A percentile compares a stretch with the other conserved stretches of the same genome.
Conservation (phyloP, 2,113 vertebrate genomes). For the Corydoras maculifer region DNA sequence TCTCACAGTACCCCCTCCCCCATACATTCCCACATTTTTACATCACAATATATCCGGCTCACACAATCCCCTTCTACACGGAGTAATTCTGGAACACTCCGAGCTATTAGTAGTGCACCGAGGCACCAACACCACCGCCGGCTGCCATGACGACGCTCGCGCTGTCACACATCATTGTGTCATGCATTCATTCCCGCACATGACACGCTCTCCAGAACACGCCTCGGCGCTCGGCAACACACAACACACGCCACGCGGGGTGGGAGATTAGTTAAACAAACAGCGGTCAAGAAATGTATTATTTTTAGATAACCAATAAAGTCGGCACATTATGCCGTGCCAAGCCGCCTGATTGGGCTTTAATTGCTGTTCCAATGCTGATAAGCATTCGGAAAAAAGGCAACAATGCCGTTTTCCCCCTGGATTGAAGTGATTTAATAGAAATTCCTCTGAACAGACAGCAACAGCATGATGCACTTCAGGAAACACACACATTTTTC, state of each 20-base stretch:
- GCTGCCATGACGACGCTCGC: conserved; percentile 50
- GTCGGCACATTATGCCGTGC: no score
- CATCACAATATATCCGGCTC: no score
- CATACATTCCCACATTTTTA: no score
- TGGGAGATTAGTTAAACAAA: conserved; percentile 7
- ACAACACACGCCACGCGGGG: conserved; percentile 1
- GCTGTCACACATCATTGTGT: conserved; percentile 37
- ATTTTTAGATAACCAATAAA: neutral
- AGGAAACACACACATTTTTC: conserved; percentile 37
- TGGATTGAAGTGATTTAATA: conserved; percentile 39
- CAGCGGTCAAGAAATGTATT: neutral
- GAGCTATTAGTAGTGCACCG: no score
- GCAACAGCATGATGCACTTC: conserved; percentile 30
- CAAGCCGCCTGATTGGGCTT: no score
- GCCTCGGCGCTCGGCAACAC: conserved; percentile 21
- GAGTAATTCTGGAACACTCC: no score
- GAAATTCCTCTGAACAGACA: conserved; percentile 37
- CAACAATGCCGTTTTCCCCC: conserved; percentile 22
- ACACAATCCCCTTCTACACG: no score
- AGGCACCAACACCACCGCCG: conserved; percentile 39
- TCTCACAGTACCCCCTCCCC: no score
- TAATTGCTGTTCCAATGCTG: conserved; percentile 1
- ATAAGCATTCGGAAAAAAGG: conserved; percentile 6
- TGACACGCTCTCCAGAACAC: conserved; percentile 26
- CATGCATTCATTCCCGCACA: conserved; percentile 12